Base-by-base conservation (phyloP, 2,888 invertebrate genomes). In the Conchocele bisecta region DNA sequence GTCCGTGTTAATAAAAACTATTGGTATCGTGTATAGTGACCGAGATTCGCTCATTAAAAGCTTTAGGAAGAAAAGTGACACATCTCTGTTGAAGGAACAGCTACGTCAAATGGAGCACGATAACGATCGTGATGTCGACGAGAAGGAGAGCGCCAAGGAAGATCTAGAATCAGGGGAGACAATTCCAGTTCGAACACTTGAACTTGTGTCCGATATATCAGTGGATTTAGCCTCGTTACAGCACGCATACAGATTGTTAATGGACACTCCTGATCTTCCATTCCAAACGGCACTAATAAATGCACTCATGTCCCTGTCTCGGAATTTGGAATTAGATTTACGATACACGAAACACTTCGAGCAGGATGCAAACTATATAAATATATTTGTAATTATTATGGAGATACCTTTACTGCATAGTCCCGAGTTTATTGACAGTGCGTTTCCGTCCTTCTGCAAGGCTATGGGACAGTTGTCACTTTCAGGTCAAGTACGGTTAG, bases 61-160 rank as follows among this genome's bases (percentile, higher is more conserved):
- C 93, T 95, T 97, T 92, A 92, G 93, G 85, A 89, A 91, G 87
- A 73, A 66, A 39, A 57, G 61, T 26, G 65, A 53, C 9, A 65
- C 60, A 15, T 50, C 24, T 17, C 35, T 44, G 33, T 24, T 69
- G 13, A 67, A 73, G 51, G 73, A 67, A 51, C 51, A 61, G 39
- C 20, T 54, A 13, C 41, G 95, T 58, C 93, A 94, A 7, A 91
- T 95, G 66, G 95, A 95, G 89, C 94, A 94, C 57, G 97, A 97
- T 89, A 94, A 94, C 77, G 97, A 97, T 84, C 97, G 97, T 91
- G 97, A 97, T 88, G 94, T 95, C 84, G 97, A 97, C 31, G 91
- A 91, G 26, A 84, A 87, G 68, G 90, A 82, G 63, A 97, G 97
- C 31, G 91, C 91, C 24, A 84, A 87, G 68, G 90, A 82, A 64